phyloP scores from a whole-genome alignment of 2,797 vertebrate genomes.

The Catostomus latipinnis region DNA sequence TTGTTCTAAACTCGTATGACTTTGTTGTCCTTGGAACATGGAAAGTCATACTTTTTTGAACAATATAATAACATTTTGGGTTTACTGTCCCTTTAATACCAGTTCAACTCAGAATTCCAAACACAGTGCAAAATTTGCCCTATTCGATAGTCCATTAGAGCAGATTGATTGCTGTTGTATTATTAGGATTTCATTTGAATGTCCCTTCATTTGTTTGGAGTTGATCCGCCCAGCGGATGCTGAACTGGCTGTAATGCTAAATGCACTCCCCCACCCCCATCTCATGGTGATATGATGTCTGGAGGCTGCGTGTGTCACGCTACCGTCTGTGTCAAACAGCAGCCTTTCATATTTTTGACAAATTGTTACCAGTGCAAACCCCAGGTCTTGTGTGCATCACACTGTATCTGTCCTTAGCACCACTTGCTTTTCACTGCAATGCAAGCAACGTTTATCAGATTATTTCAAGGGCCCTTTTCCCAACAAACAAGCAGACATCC shows the following conservation, averaged over 20 bases:
- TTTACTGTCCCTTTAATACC: neutral
- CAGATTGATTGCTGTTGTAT: neutral
- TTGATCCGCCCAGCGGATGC: neutral
- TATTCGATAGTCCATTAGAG: neutral
- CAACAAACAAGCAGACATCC: conserved; percentile 64
- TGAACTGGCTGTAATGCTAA: neutral
- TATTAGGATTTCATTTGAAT: neutral
- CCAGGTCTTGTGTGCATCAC: conserved; percentile 67
- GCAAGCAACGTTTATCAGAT: conserved; percentile 70
- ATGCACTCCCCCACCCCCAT: neutral
- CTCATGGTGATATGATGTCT: conserved; percentile 18
- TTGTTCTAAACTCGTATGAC: too few relatives aligned
- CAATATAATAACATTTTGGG: too few relatives aligned
- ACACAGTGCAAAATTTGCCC: neutral
- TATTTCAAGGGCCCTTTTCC: conserved; percentile 65
- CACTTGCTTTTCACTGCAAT: conserved; percentile 71
- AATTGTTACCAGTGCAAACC: conserved; percentile 63
- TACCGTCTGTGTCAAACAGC: conserved; percentile 60
- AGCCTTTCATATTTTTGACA: conserved; percentile 63
- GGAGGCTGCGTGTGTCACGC: conserved; percentile 42
- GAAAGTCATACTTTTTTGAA: too few relatives aligned
- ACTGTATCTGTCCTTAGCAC: conserved; percentile 56
- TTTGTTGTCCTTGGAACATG: too few relatives aligned
- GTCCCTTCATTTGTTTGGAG: conserved; percentile 7
- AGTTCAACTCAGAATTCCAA: neutral